Evolutionary conservation across 2,797 vertebrate species (phyloP).

Genomic region (Avahi laniger): DNA sequence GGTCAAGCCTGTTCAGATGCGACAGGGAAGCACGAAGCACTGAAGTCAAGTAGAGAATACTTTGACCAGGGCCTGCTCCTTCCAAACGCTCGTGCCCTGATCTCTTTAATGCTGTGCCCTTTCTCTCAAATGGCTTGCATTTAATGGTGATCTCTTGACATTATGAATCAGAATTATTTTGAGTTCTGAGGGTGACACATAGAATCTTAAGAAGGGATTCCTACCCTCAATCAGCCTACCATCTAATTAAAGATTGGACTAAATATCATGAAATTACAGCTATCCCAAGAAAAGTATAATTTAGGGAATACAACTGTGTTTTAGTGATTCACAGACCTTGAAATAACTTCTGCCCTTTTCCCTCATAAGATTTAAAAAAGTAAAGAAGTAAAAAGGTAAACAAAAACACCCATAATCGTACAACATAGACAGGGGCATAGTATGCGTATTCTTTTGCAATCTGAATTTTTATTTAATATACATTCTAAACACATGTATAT

Average conservation of each 20-base stretch:
- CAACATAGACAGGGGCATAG: neutral
- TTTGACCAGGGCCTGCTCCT: neutral
- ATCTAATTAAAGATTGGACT: constrained; percentile 35
- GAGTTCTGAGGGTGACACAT: neutral
- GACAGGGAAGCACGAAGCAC: neutral
- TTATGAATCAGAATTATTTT: neutral
- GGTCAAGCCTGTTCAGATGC: neutral
- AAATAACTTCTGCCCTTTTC: constrained; percentile 32
- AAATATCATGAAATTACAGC: constrained; percentile 20
- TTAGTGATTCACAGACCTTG: constrained; percentile 15
- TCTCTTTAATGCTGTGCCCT: neutral
- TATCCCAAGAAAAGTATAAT: constrained; percentile 19
- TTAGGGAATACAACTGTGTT: neutral
- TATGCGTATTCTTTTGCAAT: neutral
- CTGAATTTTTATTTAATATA: neutral
- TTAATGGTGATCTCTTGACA: neutral
- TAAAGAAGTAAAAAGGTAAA: constrained; percentile 11
- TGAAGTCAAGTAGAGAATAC: neutral
- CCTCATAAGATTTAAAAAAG: neutral
- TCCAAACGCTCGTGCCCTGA: neutral
- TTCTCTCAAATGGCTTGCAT: neutral
- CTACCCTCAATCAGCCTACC: neutral
- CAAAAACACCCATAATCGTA: neutral
- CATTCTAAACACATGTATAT: neutral
- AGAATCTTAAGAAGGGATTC: neutral